Percentiles rank a stretch among this genome's conserved stretches.
Conservation (phyloP, 2,113 vertebrate genomes). For the Prochilodus magdalenae region DNA sequence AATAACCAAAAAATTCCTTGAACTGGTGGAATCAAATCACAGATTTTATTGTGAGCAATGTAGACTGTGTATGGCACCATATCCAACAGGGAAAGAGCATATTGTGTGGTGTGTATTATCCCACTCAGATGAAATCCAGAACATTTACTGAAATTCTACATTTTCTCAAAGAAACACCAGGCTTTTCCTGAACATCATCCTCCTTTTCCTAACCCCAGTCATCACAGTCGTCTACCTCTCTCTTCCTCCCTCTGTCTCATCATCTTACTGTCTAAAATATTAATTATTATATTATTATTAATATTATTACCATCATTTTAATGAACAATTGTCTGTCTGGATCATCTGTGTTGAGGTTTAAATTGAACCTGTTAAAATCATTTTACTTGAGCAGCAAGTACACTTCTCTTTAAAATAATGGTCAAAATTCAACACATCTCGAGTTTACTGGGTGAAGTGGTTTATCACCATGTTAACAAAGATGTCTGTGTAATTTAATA, state of each 20-base stretch:
- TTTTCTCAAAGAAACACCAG: neutral
- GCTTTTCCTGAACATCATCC: neutral
- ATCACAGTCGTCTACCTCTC: neutral
- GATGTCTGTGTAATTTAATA: too few species aligned
- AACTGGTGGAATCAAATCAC: too few species aligned
- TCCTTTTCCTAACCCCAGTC: neutral
- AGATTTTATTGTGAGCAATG: too few species aligned
- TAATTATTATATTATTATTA: neutral
- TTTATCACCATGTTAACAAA: too few species aligned
- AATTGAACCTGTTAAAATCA: too few species aligned
- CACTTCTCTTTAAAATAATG: too few species aligned
- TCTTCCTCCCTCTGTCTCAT: neutral
- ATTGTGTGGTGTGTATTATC: neutral
- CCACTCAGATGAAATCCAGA: neutral
- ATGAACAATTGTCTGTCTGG: neutral
- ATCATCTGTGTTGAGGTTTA: neutral
- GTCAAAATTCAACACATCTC: too few species aligned
- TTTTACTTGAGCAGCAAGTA: too few species aligned
- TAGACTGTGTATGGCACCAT: too few species aligned
- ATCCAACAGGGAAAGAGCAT: neutral
- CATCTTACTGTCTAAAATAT: neutral
- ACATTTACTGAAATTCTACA: neutral
- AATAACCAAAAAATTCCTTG: too few species aligned
- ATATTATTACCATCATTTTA: neutral
- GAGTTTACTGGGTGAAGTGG: too few species aligned